Base-by-base conservation (phyloP, 2,888 invertebrate species). In the Erebia palarica region DNA sequence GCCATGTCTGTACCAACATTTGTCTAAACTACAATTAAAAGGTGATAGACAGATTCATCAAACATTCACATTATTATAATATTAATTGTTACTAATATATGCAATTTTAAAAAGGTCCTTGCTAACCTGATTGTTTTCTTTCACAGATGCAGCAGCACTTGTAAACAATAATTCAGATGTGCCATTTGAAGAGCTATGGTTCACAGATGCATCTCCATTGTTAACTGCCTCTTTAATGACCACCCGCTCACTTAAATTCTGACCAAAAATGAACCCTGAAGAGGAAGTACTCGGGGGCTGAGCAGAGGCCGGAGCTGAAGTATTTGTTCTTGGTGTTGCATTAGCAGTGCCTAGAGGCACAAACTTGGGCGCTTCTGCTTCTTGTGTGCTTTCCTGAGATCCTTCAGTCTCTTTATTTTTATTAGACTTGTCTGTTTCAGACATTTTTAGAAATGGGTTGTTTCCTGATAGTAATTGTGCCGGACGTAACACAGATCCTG, bases 171-270 rank as follows among this genome's bases (percentile, higher is more conserved):
- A 93, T 78, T 96, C 95, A 36, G 95, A 93, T 0, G 95, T 94
- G 2, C 96, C 96, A 88, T 93, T 93, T 55, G 92, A 92, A 49
- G 91, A 92, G 71, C 88, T 89, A 60, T 92, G 90, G 21, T 92
- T 91, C 3, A 79, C 78, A 10, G 84, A 77, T 18, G 87, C 84
- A 60, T 91, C 89, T n/a, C 94, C 94, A 78, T 94, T 94, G 65
- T 93, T 94, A 1, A 93, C 89, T 73, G 93, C 94, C 65, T 91
- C 93, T 75, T 95, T 94, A 53, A 95, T 95, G 47, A 96, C 93
- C 11, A 97, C 98, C 78, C 98, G 94, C 78, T 97, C 98, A 81
- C 97, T 96, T 65, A 98, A 94, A 89, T 98, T 98, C 86, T 98
- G 97, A 1, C 98, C 98, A 87, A 98, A 98, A 14, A 98, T 96